Evolutionary conservation across 2,797 vertebrate species (phyloP).

Genomic region (Tenualosa ilisha): DNA sequence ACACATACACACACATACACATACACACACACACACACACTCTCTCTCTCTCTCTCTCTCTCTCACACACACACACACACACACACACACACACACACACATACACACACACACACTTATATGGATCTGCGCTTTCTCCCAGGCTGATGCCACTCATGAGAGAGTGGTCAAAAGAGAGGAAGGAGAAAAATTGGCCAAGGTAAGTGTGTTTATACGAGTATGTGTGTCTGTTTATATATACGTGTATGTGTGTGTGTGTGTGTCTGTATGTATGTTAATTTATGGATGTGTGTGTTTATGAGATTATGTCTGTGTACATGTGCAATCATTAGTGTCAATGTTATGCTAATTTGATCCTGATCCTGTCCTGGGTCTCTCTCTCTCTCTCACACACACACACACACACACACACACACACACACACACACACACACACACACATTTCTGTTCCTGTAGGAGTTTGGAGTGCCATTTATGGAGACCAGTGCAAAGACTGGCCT

Average conservation of each 20-base stretch:
- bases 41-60: too few species aligned
- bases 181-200: conserved; percentile 92
- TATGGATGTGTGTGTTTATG: background rate
- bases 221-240: background rate
- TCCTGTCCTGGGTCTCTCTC: too few species aligned
- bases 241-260: background rate
- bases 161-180: conserved; percentile 89
- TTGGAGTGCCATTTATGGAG: conserved; percentile 87
- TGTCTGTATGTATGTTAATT: background rate
- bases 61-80: background rate
- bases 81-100: background rate
- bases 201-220: conserved; percentile 47
- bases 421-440: background rate
- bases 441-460: conserved; percentile 69
- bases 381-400: background rate
- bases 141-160: conserved; percentile 89
- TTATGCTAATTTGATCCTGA: too few species aligned
- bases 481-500: conserved; percentile 84
- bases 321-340: too few species aligned
- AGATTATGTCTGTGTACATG: too few species aligned
- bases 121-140: conserved; percentile 26
- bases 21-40: background rate
- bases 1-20: background rate
- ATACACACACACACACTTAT: background rate
- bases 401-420: background rate